Evolutionary conservation across 2,113 vertebrate genomes (phyloP), one percentile per base, ranked within the genome.

Genomic region (Anolis carolinensis): DNA sequence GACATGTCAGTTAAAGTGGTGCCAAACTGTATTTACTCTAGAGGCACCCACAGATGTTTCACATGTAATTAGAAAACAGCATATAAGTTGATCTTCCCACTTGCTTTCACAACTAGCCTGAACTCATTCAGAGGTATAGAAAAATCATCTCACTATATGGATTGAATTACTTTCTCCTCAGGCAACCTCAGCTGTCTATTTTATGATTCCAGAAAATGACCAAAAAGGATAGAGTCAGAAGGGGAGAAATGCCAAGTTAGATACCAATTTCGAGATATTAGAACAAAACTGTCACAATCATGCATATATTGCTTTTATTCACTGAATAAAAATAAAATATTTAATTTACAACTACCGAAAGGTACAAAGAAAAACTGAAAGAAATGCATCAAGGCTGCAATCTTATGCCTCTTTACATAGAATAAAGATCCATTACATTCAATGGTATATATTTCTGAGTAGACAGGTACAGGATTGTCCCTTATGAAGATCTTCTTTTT

Each of bases 1-100:
- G 39, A 2, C 39, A 44, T 44, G 39, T 44, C 39, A 2, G 5
- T 44, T 44, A 44, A 44, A 44, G 5, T 44, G 39, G 39, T 44
- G 39, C 39, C 39, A 44, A 44, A 44, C 39, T 44, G 39, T 5
- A 44, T 44, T 44, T 44, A 44, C 5, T 44, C 39, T 44, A 44
- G 39, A 44, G 2, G 39, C 39, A 44, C 39, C 39, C 39, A 44
- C 0, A 84, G 36, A 89, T 79, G 89, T 88, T 89, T 89, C 55
- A 84, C 20, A 27, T 90, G 81, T 86, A 62, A 23, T 67, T 78
- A 87, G 39, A 2, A 81, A 88, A 63, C 23, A 44, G 2, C 32
- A 86, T 25, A 30, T 73, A 85, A 20, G 9, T 84, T 63, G 72
- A 2, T 87, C 34, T 18, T 59, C 59, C 39, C 3, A 2, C 25